These are phyloP conservation scores for Procambarus clarkii DNA, from an alignment of 1,140 invertebrate genomes.

Conservation along the genomic window DNA sequence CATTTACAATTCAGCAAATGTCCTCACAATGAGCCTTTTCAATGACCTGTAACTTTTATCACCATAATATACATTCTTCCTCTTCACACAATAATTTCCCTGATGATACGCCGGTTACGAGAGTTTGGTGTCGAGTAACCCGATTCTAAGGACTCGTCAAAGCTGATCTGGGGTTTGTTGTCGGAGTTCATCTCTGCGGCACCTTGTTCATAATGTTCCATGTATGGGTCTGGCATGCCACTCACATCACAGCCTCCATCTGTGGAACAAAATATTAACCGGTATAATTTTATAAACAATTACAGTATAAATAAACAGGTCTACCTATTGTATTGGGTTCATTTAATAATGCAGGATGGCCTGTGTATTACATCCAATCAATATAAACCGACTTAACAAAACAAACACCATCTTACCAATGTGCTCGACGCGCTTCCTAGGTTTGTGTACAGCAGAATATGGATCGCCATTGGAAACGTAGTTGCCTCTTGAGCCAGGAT, in stretches of 20 bases:
- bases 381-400: background rate
- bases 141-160: slow-evolving; percentile 93
- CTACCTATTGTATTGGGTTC: background rate
- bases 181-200: slow-evolving; percentile 69
- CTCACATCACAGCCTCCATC: slow-evolving; percentile 95
- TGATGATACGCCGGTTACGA: slow-evolving; percentile 89
- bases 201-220: slow-evolving; percentile 79
- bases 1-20: slow-evolving; percentile 16
- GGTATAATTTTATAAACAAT: too few species aligned
- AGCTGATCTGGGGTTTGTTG: slow-evolving; percentile 83
- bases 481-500: slow-evolving; percentile 76
- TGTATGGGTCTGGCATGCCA: slow-evolving; percentile 90
- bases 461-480: slow-evolving; percentile 83
- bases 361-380: too few species aligned
- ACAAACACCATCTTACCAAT: slow-evolving; percentile 73
- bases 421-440: slow-evolving; percentile 87
- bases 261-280: slow-evolving; percentile 74
- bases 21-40: background rate
- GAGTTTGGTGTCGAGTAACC: slow-evolving; percentile 95
- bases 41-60: background rate
- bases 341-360: background rate
- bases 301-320: background rate
- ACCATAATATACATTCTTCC: background rate
- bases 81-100: slow-evolving; percentile 94
- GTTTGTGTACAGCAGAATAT: slow-evolving; percentile 90